Evolutionary conservation across 2,113 vertebrate genomes (phyloP).

Genomic region (Tachysurus vachellii): DNA sequence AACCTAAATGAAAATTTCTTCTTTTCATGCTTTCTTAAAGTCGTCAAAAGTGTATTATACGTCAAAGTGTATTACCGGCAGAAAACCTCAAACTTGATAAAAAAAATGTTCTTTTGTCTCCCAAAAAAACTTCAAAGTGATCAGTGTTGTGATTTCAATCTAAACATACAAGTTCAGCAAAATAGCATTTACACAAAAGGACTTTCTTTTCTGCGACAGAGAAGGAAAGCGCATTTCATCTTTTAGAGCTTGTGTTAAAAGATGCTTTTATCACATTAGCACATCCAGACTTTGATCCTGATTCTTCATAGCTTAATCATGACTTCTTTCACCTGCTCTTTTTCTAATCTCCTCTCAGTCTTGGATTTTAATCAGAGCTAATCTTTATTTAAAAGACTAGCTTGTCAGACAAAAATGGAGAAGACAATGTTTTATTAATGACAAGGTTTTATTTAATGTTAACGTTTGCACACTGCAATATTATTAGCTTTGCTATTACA

Average conservation of each 20-base stretch:
- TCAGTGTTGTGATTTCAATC: neutral
- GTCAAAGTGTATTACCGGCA: neutral
- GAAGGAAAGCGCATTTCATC: neutral
- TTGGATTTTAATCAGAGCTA: neutral
- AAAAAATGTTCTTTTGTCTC: neutral
- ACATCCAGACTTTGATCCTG: neutral
- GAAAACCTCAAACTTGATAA: neutral
- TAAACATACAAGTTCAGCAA: neutral
- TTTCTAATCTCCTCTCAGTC: neutral
- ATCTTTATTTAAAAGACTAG: neutral
- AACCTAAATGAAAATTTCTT: neutral
- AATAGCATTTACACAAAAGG: neutral
- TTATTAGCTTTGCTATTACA: neutral
- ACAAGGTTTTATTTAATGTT: neutral
- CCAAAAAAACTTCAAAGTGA: neutral
- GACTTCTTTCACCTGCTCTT: neutral
- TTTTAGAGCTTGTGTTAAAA: neutral
- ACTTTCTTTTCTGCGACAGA: neutral
- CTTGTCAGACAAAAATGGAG: neutral
- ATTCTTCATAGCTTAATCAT: neutral
- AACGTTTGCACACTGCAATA: neutral
- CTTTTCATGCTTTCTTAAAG: neutral
- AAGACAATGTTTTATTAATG: slow-evolving; percentile 11
- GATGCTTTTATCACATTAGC: slow-evolving; percentile 2
- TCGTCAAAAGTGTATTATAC: neutral